phyloP scores from a whole-genome alignment of 2,797 vertebrate genomes.

The Fistularia commersonii region DNA sequence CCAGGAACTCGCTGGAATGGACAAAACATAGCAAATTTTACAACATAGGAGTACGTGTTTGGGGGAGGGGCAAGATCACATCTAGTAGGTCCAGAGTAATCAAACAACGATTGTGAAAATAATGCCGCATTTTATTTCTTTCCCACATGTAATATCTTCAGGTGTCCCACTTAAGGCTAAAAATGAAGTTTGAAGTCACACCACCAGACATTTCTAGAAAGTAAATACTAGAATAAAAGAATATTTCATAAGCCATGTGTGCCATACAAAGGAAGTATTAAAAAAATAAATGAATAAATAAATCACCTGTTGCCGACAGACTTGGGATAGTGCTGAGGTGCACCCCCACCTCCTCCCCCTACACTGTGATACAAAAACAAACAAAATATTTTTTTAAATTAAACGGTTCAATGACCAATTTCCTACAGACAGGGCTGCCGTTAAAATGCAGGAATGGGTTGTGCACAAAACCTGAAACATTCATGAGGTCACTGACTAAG shows the following conservation, averaged over 20 bases:
- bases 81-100: too few relatives aligned
- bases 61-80: not conserved
- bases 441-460: too few relatives aligned
- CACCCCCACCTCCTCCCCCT: conserved; percentile 98
- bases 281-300: not conserved
- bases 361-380: conserved; percentile 77
- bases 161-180: too few relatives aligned
- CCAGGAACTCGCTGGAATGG: conserved; percentile 92
- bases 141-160: too few relatives aligned
- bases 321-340: conserved; percentile 99
- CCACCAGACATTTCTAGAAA: not conserved
- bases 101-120: too few relatives aligned
- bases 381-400: not conserved
- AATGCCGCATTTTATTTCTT: too few relatives aligned
- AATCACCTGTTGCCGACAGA: conserved; percentile 95
- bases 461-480: not conserved
- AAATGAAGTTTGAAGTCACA: too few relatives aligned
- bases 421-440: too few relatives aligned
- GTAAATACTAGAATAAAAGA: not conserved
- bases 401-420: too few relatives aligned
- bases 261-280: not conserved
- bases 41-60: not conserved
- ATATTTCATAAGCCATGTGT: not conserved
- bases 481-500: not conserved
- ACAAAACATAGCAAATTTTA: conserved; percentile 18